A percentile compares a stretch with the other conserved stretches of the same genome.
phyloP scores from a whole-genome alignment of 2,797 vertebrate genomes.

The Aldrovandia affinis region DNA sequence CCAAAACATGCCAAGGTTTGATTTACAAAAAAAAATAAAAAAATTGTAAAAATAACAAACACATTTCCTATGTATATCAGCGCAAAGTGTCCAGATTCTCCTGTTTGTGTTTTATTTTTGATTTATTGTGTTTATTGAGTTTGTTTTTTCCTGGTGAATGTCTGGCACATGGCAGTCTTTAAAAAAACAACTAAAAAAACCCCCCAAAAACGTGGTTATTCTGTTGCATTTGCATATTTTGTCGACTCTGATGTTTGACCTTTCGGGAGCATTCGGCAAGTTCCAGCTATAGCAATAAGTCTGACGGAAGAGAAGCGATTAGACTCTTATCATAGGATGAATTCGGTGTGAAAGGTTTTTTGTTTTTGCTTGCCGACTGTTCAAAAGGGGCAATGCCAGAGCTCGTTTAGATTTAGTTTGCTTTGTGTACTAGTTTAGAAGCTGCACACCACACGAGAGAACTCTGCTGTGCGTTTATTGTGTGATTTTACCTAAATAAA shows the following conservation, averaged over 20 bases:
- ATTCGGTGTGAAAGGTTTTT: conserved; percentile 63
- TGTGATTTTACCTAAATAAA: conserved; percentile 98
- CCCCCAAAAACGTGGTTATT: conserved; percentile 95
- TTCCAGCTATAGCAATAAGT: conserved; percentile 80
- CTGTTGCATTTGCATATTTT: conserved; percentile 94
- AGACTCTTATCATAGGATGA: conserved; percentile 9
- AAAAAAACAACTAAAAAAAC: too few relatives aligned
- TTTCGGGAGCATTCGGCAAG: conserved; percentile 80
- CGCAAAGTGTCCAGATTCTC: conserved; percentile 90
- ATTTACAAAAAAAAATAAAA: too few relatives aligned
- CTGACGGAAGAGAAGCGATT: conserved; percentile 48
- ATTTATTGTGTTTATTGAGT: too few relatives aligned
- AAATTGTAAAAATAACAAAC: conserved; percentile 87
- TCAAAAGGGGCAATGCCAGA: conserved; percentile 76
- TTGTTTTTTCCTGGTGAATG: conserved; percentile 82
- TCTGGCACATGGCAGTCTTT: conserved; percentile 96
- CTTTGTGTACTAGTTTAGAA: conserved; percentile 99
- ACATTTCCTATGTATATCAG: conserved; percentile 87
- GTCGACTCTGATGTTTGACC: conserved; percentile 75
- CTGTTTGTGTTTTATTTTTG: conserved; percentile 76
- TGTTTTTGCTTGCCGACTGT: conserved; percentile 86
- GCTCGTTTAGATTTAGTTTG: conserved; percentile 90
- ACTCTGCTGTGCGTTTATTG: conserved; percentile 86
- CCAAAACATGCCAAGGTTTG: conserved; percentile 97
- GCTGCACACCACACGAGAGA: conserved; percentile 90